Evolutionary conservation across 2,797 vertebrate species (phyloP).

Genomic region (Paramormyrops hopkinsi): DNA sequence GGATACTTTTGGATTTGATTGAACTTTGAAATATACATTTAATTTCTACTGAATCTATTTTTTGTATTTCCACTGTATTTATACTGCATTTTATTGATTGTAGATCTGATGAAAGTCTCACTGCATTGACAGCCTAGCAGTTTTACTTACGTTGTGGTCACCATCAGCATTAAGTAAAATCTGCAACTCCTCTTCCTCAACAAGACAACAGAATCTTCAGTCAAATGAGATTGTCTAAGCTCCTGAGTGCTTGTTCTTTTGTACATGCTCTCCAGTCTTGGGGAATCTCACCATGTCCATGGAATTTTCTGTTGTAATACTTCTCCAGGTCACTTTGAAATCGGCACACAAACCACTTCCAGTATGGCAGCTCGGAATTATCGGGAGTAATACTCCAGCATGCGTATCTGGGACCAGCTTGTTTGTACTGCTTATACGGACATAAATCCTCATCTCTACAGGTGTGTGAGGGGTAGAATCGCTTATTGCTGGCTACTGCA

Average conservation of each 20-base stretch:
- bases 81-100: neutral
- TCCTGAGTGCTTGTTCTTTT: conserved; percentile 36
- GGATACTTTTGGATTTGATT: neutral
- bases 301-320: conserved; percentile 17
- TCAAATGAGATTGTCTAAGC: conserved; percentile 19
- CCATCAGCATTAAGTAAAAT: neutral
- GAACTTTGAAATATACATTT: neutral
- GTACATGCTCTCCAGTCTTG: conserved; percentile 18
- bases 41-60: neutral
- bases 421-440: conserved; percentile 37
- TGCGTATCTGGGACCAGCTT: conserved; percentile 27
- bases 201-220: neutral
- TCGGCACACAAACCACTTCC: conserved; percentile 50
- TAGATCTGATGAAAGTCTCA: neutral
- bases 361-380: conserved; percentile 38
- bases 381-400: conserved; percentile 46
- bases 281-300: conserved; percentile 33
- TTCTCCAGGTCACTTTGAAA: conserved; percentile 43
- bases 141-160: neutral
- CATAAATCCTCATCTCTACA: fast-evolving
- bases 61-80: neutral
- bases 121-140: neutral
- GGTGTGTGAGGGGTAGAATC: neutral
- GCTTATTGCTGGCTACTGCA: conserved; percentile 24
- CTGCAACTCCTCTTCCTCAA: neutral